These are phyloP conservation scores for Parauchenoglanis punctatus DNA, from an alignment of 2,797 vertebrate species.

Conservation along the genomic window DNA sequence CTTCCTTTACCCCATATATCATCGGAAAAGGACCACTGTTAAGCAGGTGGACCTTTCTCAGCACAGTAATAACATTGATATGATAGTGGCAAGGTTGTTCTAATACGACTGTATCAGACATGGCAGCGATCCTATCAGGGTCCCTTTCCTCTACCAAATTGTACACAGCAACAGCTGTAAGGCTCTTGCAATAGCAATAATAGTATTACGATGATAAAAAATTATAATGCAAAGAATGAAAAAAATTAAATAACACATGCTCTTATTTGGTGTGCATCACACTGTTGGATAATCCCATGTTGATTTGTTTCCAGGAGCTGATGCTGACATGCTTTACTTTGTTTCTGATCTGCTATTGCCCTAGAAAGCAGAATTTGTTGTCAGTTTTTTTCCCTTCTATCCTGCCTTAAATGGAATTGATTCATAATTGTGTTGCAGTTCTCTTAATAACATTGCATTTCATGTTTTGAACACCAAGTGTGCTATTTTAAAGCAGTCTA, in stretches of 20 bases:
- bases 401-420: not conserved
- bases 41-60: constrained; percentile 1
- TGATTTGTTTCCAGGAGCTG: not conserved
- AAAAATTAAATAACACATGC: not conserved
- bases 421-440: not conserved
- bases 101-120: not conserved
- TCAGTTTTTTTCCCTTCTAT: not conserved
- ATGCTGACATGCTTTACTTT: not conserved
- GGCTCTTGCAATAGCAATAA: not conserved
- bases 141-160: not conserved
- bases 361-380: not conserved
- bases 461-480: not conserved
- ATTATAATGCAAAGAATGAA: not conserved
- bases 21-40: not conserved
- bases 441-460: not conserved
- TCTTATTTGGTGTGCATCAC: not conserved
- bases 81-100: not conserved
- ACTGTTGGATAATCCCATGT: not conserved
- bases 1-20: not conserved
- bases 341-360: not conserved
- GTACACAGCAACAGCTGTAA: not conserved
- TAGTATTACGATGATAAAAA: no score
- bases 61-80: not conserved
- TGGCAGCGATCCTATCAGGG: not conserved
- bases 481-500: not conserved